A percentile compares a stretch with the other conserved stretches of the same genome.
phyloP scores from a whole-genome alignment of 2,797 vertebrate species.

The Hemitrygon akajei region DNA sequence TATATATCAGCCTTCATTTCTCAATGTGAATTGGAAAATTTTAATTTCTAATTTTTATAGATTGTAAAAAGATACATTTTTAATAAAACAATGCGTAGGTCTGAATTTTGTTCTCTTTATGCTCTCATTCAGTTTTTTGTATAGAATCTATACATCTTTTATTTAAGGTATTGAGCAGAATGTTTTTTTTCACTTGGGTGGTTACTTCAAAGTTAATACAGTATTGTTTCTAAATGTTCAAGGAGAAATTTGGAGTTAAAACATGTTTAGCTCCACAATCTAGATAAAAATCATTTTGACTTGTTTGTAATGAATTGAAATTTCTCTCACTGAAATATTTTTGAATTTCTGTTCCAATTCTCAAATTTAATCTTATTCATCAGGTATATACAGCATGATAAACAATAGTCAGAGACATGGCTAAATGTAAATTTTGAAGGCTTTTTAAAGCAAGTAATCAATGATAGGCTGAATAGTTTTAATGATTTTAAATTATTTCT shows the following conservation, averaged over 20 bases:
- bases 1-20: conserved; percentile 13
- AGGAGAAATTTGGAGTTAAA: neutral
- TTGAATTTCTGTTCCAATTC: neutral
- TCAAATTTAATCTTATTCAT: neutral
- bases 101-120: neutral
- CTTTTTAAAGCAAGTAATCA: neutral
- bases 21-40: neutral
- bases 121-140: neutral
- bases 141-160: neutral
- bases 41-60: conserved; percentile 16
- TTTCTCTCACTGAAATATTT: neutral
- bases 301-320: neutral
- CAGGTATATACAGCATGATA: neutral
- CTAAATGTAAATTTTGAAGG: neutral
- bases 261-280: neutral
- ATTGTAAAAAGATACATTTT: too few relatives aligned
- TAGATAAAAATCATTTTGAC: neutral
- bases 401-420: neutral
- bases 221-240: neutral
- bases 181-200: neutral
- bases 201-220: neutral
- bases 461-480: neutral
- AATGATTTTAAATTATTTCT: neutral
- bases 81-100: neutral
- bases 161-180: neutral